phyloP scores from a whole-genome alignment of 1,140 invertebrate genomes.

The Lordiphosa stackelbergi region DNA sequence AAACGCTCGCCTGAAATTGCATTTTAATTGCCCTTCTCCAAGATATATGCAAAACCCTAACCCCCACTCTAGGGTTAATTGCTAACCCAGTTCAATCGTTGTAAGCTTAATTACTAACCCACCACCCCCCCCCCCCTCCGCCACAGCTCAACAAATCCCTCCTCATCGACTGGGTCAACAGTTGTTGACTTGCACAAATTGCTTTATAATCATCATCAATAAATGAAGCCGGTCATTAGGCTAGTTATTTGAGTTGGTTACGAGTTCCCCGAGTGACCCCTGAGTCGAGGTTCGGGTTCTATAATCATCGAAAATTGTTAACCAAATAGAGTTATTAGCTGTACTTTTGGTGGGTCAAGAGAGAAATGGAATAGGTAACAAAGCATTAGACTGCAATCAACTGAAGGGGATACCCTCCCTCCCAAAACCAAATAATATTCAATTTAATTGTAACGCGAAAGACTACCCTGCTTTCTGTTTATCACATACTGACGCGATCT shows the following conservation, averaged over 20 bases:
- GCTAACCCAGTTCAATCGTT: slow-evolving; percentile 57
- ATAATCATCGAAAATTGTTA: slow-evolving; percentile 31
- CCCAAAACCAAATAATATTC: too few relatives aligned
- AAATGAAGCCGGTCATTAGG: slow-evolving; percentile 68
- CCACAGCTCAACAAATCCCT: not conserved
- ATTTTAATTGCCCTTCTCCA: slow-evolving; percentile 52
- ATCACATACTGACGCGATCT: too few relatives aligned
- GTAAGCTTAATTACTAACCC: slow-evolving; percentile 49
- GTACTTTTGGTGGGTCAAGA: too few relatives aligned
- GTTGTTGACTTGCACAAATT: slow-evolving; percentile 65
- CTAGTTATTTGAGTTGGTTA: slow-evolving; percentile 22
- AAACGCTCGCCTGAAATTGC: slow-evolving; percentile 32
- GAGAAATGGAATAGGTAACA: too few relatives aligned
- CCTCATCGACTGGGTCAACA: slow-evolving; percentile 35
- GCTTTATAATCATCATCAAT: slow-evolving; percentile 75
- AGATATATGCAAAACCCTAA: slow-evolving; percentile 16
- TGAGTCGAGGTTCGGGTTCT: not conserved
- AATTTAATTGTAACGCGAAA: too few relatives aligned
- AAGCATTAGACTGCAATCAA: too few relatives aligned
- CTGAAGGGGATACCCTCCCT: too few relatives aligned
- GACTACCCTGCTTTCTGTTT: too few relatives aligned
- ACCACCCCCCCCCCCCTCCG: not conserved
- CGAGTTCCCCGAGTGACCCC: slow-evolving; percentile 1
- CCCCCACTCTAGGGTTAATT: slow-evolving; percentile 57
- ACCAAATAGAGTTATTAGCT: slow-evolving; percentile 51